Base-by-base conservation (phyloP, 2,888 invertebrate species). In the Drosophila emarginata region DNA sequence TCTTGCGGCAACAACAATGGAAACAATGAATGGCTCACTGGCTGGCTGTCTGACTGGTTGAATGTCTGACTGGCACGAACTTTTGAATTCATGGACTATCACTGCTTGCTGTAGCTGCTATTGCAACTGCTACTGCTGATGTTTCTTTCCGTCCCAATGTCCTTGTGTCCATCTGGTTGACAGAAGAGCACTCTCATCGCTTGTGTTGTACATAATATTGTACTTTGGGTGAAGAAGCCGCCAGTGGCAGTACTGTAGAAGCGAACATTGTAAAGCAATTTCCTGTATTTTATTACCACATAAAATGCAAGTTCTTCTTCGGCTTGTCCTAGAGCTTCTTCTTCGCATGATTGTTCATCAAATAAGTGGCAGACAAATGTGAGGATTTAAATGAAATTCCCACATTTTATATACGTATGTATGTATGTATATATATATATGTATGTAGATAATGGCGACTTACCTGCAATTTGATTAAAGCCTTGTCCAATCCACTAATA, bases 401-500 rank as follows among this genome's bases (percentile, higher is more conserved):
- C 9, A 18, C 45, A 54, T 40, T 23, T 51, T 45, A 14, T 37
- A 50, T 45, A 18, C 50, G 15, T 15, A 32, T 36, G 11, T 4
- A 9, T 36, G 2, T 14, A 14, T n/a, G 14, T 26, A 37, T n/a
- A n/a, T 37, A 37, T 14, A 14, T n/a, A 11, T 26, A 37, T n/a
- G 3, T 37, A 37, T n/a, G 37, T 4, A 21, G 45, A 11, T 18
- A 23, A 11, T 32, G 15, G 12, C 3, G 21, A 89, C 91, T 88
- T 74, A 92, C 91, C 89, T 92, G 90, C 53, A 94, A 89, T 86
- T 93, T 93, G 65, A 93, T 92, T 64, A 95, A 90, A 18, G 94
- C 93, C 81, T 92, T 91, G 53, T 93, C 92, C 61, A 94, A 89
- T 4, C 95, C 95, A 76, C 91, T 92, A 58, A 94, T 88, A 21